phyloP scores from a whole-genome alignment of 2,888 invertebrate genomes.

The Neocrepidodera transversa region DNA sequence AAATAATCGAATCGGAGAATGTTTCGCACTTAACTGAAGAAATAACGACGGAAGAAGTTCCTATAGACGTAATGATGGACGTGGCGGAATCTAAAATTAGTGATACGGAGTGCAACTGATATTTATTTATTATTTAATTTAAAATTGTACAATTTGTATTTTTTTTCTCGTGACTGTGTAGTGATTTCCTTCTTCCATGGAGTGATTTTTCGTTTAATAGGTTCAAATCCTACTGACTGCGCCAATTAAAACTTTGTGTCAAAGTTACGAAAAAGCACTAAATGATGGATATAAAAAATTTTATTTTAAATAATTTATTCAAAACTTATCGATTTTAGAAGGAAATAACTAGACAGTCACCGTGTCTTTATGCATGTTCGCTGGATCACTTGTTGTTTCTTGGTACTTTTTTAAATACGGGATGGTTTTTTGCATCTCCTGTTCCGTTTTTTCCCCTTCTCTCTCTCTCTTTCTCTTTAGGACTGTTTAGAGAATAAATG shows the following conservation, averaged over 20 bases:
- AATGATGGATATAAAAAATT: no score
- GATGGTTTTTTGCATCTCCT: constrained; percentile 29
- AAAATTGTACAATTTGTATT: constrained; percentile 40
- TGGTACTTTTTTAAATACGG: constrained; percentile 21
- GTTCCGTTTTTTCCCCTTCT: constrained; percentile 22
- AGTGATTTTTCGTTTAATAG: no score
- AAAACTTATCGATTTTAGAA: no score
- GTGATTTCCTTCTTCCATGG: no score
- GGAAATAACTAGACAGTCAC: not conserved
- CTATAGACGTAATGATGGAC: constrained; percentile 35
- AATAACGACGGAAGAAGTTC: constrained; percentile 21
- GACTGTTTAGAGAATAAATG: constrained; percentile 38
- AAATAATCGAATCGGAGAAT: constrained; percentile 28
- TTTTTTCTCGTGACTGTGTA: constrained; percentile 39
- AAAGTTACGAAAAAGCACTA: no score
- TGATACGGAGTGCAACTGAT: constrained; percentile 44
- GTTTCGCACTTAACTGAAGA: constrained; percentile 12
- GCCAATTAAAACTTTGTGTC: no score
- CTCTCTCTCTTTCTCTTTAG: no score
- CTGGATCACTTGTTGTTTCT: constrained; percentile 23
- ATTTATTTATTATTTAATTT: constrained; percentile 47
- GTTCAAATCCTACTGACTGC: no score
- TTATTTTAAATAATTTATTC: no score
- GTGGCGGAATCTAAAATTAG: constrained; percentile 34
- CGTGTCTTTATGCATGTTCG: constrained; percentile 26